These are phyloP conservation scores for Phrynocephalus guinanensis DNA, from an alignment of 2,797 vertebrate genomes.

Conservation along the genomic window DNA sequence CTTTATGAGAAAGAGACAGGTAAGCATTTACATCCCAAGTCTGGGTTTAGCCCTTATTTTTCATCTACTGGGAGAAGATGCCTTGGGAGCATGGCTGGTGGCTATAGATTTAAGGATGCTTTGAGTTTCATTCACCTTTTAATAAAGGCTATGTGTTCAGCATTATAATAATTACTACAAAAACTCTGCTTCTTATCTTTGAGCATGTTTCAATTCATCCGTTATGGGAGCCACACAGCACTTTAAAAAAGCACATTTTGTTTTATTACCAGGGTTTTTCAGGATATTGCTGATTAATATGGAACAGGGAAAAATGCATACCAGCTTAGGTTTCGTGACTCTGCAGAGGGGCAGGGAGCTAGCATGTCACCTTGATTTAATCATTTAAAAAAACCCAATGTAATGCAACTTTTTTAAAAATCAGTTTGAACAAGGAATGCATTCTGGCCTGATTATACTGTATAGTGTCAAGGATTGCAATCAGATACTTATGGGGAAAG, in stretches of 20 bases:
- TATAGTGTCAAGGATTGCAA: constrained; percentile 29
- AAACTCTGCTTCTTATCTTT: neutral
- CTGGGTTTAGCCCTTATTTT: neutral
- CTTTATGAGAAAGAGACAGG: too few species aligned
- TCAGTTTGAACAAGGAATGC: neutral
- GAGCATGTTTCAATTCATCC: neutral
- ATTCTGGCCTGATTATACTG: constrained; percentile 23
- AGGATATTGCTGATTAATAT: neutral
- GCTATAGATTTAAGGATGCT: neutral
- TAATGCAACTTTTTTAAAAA: neutral
- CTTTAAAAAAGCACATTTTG: neutral
- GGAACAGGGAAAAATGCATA: neutral
- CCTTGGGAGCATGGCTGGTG: neutral
- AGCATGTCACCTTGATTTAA: neutral
- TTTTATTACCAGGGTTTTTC: neutral
- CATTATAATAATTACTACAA: neutral
- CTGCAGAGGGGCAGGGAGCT: too few species aligned
- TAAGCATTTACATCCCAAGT: too few species aligned
- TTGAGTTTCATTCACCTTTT: neutral
- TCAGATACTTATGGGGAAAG: constrained; percentile 30
- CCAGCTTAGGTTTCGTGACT: neutral
- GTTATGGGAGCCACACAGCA: neutral
- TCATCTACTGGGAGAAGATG: neutral
- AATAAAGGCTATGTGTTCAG: neutral
- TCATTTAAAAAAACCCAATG: neutral